Conservation (phyloP, 1,140 invertebrate species). For the Ostrea edulis region DNA sequence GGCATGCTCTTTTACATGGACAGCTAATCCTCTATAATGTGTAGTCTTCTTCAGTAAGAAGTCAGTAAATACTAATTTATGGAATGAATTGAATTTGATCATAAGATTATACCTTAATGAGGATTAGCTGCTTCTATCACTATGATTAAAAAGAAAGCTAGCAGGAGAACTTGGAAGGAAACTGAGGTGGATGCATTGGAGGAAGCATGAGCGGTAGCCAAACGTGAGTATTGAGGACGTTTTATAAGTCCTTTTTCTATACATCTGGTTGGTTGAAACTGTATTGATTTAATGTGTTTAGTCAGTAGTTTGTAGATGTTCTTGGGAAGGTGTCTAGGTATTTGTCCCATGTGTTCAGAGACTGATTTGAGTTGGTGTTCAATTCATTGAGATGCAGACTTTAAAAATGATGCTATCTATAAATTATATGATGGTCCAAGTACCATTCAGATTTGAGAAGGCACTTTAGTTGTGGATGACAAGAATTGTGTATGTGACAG, state of each 20-base stretch:
- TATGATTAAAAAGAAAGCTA: neutral
- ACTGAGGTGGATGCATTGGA: neutral
- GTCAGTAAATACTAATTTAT: too few species aligned
- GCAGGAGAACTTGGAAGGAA: neutral
- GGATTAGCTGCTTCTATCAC: neutral
- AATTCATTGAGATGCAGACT: too few species aligned
- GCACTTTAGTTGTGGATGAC: too few species aligned
- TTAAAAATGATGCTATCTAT: too few species aligned
- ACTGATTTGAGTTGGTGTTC: too few species aligned
- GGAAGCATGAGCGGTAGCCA: neutral
- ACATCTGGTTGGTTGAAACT: neutral
- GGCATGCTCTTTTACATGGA: neutral
- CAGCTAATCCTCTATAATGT: neutral
- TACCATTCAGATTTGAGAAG: too few species aligned
- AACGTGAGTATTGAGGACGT: conserved; percentile 1
- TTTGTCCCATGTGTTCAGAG: too few species aligned
- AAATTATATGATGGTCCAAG: too few species aligned
- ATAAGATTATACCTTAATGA: neutral
- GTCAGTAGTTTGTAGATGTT: neutral
- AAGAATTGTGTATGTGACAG: too few species aligned
- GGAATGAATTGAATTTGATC: too few species aligned
- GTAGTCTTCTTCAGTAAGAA: neutral
- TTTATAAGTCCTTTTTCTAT: conserved; percentile 5
- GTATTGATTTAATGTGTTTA: neutral
- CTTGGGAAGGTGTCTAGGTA: too few species aligned